Evolutionary conservation across 2,113 vertebrate genomes (phyloP), one percentile per base, ranked within the genome.

Genomic region (Cryptotis parvus): DNA sequence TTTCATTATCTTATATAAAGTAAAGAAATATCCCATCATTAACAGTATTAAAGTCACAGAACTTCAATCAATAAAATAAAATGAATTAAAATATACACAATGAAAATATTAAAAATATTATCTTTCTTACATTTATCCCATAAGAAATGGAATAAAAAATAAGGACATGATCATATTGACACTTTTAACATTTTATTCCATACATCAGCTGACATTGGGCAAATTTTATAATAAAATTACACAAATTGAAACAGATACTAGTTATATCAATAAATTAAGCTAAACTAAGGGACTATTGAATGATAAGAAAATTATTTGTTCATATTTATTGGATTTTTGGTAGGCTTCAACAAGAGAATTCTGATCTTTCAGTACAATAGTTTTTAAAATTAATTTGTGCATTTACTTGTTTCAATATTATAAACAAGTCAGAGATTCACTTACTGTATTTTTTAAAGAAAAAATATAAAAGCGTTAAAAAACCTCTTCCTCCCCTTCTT

Each of bases 261-360:
- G 58, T 75, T 84, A 87, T 86, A 89, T 93, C 43, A 89, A 52
- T 90, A 45, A 52, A 89, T 91, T 65, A 89, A 89, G 49, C 55
- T 75, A 65, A 95, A 87, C 49, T 81, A 68, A 95, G 68, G 90
- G 29, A 39, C 12, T 79, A 29, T 43, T 78, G 91, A 94, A 89
- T 94, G 66, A 82, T 75, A 93, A 12, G 6, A 86, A 91, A 92
- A 90, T 74, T 10, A 94, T 90, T 94, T 89, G 69, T 72, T 75
- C 68, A 52, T 37, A 24, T 86, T 89, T 58, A 76, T 4, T 7
- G 7, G 93, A 7, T 12, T 77, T 79, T 84, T 76, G 27, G 27
- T 45, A 91, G 49, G 6, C 3, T 94, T 94, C 78, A 55, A n/a
- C n/a, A n/a, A n/a, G 87, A 66, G 22, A 83, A 91, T 3, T 82